These are phyloP conservation scores for Taenaris catops DNA, from an alignment of 2,888 invertebrate species.

Conservation along the genomic window DNA sequence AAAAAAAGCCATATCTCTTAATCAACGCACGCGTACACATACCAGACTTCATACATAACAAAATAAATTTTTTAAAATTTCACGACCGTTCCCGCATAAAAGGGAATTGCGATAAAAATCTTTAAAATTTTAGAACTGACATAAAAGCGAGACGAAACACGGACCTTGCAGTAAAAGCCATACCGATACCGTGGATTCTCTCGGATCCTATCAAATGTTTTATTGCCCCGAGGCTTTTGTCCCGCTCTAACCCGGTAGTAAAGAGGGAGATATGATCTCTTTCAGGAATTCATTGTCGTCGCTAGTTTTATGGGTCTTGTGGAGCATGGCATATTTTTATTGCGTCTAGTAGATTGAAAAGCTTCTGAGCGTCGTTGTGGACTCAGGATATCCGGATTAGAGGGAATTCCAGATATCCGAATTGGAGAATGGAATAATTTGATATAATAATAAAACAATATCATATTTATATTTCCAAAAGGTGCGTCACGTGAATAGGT, in stretches of 20 bases:
- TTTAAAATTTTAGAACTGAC: constrained; percentile 54
- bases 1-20: too few relatives aligned
- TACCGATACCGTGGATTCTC: constrained; percentile 69
- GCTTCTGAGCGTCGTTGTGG: constrained; percentile 30
- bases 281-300: constrained; percentile 77
- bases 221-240: constrained; percentile 63
- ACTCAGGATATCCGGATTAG: constrained; percentile 18
- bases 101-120: constrained; percentile 45
- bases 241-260: constrained; percentile 56
- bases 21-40: too few relatives aligned
- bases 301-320: constrained; percentile 65
- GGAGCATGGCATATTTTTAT: constrained; percentile 74
- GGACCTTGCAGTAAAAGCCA: constrained; percentile 57
- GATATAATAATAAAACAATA: too few relatives aligned
- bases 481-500: too few relatives aligned
- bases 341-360: constrained; percentile 66
- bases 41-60: constrained; percentile 4
- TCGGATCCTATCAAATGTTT: constrained; percentile 74
- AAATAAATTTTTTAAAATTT: constrained; percentile 18
- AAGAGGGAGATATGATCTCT: constrained; percentile 70
- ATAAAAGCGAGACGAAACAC: constrained; percentile 59
- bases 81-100: constrained; percentile 26
- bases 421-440: too few relatives aligned
- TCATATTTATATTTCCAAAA: too few relatives aligned
- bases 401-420: too few relatives aligned